phyloP scores from a whole-genome alignment of 2,888 invertebrate genomes.

The Amphimallon solstitiale region DNA sequence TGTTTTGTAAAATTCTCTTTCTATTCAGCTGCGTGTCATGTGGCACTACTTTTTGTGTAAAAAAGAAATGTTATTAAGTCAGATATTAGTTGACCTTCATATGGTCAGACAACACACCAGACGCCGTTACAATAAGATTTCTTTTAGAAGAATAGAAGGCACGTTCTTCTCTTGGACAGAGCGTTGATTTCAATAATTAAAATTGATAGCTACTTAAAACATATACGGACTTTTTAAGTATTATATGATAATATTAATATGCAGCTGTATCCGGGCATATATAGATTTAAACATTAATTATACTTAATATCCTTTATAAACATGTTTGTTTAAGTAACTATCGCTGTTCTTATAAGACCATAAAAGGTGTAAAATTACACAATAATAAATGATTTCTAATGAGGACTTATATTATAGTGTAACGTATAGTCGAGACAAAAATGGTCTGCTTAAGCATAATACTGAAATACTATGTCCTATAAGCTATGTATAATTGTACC shows the following conservation, averaged over 20 bases:
- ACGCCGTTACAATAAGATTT: conserved; percentile 1
- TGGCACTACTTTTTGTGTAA: conserved; percentile 24
- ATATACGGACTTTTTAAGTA: too few relatives aligned
- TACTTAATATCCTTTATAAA: not conserved
- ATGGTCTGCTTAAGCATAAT: too few relatives aligned
- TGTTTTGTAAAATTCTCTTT: conserved; percentile 27
- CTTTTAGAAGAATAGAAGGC: not conserved
- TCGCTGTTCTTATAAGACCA: not conserved
- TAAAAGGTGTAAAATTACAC: not conserved
- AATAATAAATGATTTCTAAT: not conserved
- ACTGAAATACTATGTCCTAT: too few relatives aligned
- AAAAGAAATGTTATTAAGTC: conserved; percentile 20
- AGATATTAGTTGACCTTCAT: conserved; percentile 26
- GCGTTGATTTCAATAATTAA: too few relatives aligned
- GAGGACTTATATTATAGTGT: not conserved
- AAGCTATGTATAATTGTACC: too few relatives aligned
- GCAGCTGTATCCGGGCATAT: too few relatives aligned
- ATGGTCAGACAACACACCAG: conserved; percentile 5
- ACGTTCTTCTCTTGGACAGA: not conserved
- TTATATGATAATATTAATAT: too few relatives aligned
- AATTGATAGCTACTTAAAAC: too few relatives aligned
- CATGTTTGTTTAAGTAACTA: not conserved
- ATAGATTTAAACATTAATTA: too few relatives aligned
- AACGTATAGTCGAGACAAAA: too few relatives aligned
- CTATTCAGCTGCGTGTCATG: conserved; percentile 29